Evolutionary conservation across 2,113 vertebrate genomes (phyloP).

Genomic region (Dromas ardeola): DNA sequence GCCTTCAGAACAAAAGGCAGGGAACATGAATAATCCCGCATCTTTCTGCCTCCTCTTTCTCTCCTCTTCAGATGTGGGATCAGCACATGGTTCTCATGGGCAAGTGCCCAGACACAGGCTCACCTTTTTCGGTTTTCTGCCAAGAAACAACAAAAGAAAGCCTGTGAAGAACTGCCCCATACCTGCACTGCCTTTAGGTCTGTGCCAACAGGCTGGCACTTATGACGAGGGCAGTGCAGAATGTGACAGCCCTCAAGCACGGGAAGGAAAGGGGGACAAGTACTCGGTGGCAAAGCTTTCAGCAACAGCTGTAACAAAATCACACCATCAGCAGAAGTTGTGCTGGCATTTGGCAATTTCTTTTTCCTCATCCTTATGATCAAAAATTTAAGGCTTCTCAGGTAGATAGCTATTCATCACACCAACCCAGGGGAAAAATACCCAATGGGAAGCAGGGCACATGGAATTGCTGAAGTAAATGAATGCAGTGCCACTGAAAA

Average conservation of each 20-base stretch:
- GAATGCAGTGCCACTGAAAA: neutral
- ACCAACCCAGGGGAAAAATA: neutral
- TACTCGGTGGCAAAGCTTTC: neutral
- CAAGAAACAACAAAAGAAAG: neutral
- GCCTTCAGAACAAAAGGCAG: neutral
- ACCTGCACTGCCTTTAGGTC: neutral
- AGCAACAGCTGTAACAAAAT: neutral
- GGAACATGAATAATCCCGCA: neutral
- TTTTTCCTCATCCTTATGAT: neutral
- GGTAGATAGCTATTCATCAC: neutral
- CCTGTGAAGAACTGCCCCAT: neutral
- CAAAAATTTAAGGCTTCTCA: neutral
- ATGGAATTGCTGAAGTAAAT: neutral
- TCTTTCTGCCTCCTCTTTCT: neutral
- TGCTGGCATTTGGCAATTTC: neutral
- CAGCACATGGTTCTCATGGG: accelerated
- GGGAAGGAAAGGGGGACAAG: accelerated
- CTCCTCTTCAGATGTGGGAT: neutral
- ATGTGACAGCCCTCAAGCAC: neutral
- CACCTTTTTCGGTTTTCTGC: neutral
- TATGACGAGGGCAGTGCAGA: neutral
- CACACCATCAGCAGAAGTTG: neutral
- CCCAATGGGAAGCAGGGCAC: neutral
- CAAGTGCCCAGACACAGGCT: neutral
- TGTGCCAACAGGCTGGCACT: no score